Evolutionary conservation across 1,140 invertebrate species (phyloP), one percentile per base, ranked within the genome.

Genomic region (Microplitis demolitor): DNA sequence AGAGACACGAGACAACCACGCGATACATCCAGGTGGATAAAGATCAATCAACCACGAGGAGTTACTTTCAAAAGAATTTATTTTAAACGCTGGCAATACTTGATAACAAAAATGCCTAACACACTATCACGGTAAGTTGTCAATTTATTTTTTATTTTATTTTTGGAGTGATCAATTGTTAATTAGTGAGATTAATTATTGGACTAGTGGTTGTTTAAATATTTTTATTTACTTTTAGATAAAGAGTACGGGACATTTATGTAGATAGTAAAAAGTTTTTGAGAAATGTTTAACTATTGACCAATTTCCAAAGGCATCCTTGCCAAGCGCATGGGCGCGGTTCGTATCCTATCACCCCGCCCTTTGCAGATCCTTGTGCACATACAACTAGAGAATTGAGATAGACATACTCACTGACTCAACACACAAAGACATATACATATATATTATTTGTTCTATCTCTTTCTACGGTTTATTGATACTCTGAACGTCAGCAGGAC

Each of bases 301-400:
- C 79, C 78, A 80, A 66, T 68, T 67, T 69, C 60, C 67, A 33
- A 58, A 69, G 58, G 68, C 72, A 75, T 73, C 75, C 73, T 74
- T 78, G 73, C 54, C 73, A 75, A 84, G 80, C 80, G 78, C 75
- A 83, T 81, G 79, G 82, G 79, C 76, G 82, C 82, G 81, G 80
- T 83, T 84, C 72, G 70, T 66, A 75, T 76, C 73, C 70, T 77
- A 73, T 76, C 74, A 78, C 75, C 76, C 78, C 76, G 69, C 75
- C 77, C 76, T 76, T 66, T 72, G 68, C 71, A 56, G 35, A 35
- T 39, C 34, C 50, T 60, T 31, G 24, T 39, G 54, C 69, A 64
- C 60, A 39, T 71, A 39, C 75, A 34, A 45, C 60, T 16, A 24
- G 53, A 24, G 53, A 54, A 45, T 45, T 45, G 5, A 45, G 39